A percentile compares a stretch with the other conserved stretches of the same genome.
Evolutionary conservation across 2,888 invertebrate species (phyloP).

Genomic region (Drosophila melanosoma): DNA sequence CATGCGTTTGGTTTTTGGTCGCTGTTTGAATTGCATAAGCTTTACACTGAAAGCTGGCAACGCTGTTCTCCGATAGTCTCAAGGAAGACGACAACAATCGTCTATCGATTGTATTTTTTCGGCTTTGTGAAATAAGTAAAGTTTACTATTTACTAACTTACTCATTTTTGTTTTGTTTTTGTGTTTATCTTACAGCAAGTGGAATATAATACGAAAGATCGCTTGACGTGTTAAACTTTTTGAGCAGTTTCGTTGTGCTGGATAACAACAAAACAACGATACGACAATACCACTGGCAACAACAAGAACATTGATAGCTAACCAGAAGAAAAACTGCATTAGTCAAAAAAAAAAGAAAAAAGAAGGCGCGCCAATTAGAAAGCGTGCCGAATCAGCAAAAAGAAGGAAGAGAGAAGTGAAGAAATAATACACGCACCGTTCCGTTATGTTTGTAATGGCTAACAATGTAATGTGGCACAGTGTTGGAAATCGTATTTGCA

Average conservation of each 20-base stretch:
- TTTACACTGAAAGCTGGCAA: slow-evolving; percentile 43
- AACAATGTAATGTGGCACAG: slow-evolving; percentile 84
- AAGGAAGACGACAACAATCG: slow-evolving; percentile 10
- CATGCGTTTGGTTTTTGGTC: slow-evolving; percentile 59
- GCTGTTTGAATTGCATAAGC: slow-evolving; percentile 57
- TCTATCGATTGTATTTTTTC: slow-evolving; percentile 9
- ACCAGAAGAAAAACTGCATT: slow-evolving; percentile 13
- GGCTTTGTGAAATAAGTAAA: not conserved
- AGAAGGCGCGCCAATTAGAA: slow-evolving; percentile 26
- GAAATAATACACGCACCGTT: slow-evolving; percentile 70
- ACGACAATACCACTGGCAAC: slow-evolving; percentile 17
- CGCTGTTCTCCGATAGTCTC: slow-evolving; percentile 29
- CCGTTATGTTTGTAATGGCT: slow-evolving; percentile 85
- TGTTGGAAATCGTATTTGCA: slow-evolving; percentile 76
- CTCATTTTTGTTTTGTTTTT: not conserved
- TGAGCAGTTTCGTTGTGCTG: slow-evolving; percentile 52
- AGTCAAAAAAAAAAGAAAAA: slow-evolving; percentile 6
- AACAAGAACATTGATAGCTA: slow-evolving; percentile 51
- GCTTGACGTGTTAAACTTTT: slow-evolving; percentile 41
- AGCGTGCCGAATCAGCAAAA: slow-evolving; percentile 31
- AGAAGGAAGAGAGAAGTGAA: slow-evolving; percentile 31
- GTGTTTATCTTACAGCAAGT: slow-evolving; percentile 57
- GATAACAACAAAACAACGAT: slow-evolving; percentile 57
- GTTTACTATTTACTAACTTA: not conserved
- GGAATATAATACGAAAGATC: slow-evolving; percentile 66